Evolutionary conservation across 1,140 invertebrate genomes (phyloP).

Genomic region (Pseudomyrmex concolor): DNA sequence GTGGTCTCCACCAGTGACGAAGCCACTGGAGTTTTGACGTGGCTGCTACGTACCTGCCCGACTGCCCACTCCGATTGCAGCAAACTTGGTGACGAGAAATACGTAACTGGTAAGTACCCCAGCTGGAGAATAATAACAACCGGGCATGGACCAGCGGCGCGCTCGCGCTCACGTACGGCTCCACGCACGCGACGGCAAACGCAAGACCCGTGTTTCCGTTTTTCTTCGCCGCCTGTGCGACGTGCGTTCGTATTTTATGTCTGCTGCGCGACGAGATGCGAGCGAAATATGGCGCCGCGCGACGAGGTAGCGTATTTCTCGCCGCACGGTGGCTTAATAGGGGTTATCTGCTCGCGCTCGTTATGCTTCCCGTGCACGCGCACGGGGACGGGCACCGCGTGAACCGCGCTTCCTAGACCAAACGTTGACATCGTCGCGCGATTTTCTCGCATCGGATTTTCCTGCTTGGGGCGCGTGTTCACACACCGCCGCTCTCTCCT

Average conservation of each 20-base stretch:
- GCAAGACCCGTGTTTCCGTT: constrained; percentile 36
- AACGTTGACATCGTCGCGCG: neutral
- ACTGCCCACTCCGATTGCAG: constrained; percentile 96
- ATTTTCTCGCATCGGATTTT: too few relatives aligned
- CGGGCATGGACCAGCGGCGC: constrained; percentile 87
- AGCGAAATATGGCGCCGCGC: constrained; percentile 87
- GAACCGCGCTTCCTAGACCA: too few relatives aligned
- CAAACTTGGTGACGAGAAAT: constrained; percentile 97
- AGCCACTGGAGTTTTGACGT: constrained; percentile 96
- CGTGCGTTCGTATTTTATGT: constrained; percentile 65
- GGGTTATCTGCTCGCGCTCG: constrained; percentile 56
- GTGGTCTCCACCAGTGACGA: constrained; percentile 92
- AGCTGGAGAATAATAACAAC: constrained; percentile 87
- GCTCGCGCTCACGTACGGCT: constrained; percentile 24
- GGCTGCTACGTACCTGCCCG: constrained; percentile 96
- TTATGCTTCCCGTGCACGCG: neutral
- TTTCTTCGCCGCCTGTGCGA: constrained; percentile 41
- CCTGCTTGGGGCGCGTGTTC: too few relatives aligned
- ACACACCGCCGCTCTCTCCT: neutral
- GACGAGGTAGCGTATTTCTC: constrained; percentile 71
- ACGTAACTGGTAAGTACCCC: constrained; percentile 96
- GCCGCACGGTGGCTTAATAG: constrained; percentile 51
- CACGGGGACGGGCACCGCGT: too few relatives aligned
- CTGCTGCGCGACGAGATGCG: constrained; percentile 68
- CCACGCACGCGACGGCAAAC: neutral